Base-by-base conservation (phyloP, 2,888 invertebrate species). In the Nemapogon koenigi region DNA sequence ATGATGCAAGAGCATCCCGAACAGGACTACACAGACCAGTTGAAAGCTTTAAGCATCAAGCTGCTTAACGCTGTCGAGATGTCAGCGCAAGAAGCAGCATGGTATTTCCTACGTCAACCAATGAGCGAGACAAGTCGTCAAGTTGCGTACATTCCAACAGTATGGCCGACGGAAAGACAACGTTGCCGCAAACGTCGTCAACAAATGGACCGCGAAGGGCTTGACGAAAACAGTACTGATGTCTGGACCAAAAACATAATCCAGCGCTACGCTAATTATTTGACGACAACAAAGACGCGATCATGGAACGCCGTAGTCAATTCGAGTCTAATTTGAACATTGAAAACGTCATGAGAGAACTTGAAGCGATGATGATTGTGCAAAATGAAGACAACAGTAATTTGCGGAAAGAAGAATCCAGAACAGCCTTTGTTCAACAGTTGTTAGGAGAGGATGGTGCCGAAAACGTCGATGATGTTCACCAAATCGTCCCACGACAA, bases 81-180 rank as follows among this genome's bases (percentile, higher is more conserved):
- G 17, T 45, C 51, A 3, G 50, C 48, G 40, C 64, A 66, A 52
- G 62, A 64, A 50, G 65, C 67, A 33, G 69, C 68, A 38, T 71
- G 67, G 67, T 70, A 56, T 53, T 42, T 73, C 2, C 42, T 75
- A 31, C 47, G 66, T 18, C 50, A 64, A 42, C 62, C 64, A 7
- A 73, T 71, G 68, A 57, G 56, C 11, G 51, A 49, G 45, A 36
- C 52, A 39, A 59, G 56, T 4, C 30, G 40, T 28, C 40, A 44
- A 29, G 40, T 61, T 38, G 51, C 51, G 31, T 60, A 55, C 47
- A 66, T 65, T 3, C 53, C 59, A 22, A 65, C 62, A 18, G 43
- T 56, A 13, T 62, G 57, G 59, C 66, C 68, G 1, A 35, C 48
- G 28, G 65, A 70, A 43, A 50, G 69, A 36, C 57, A 48, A 45